Evolutionary conservation across 2,888 invertebrate genomes (phyloP).

Genomic region (Caenorhabditis sp.): DNA sequence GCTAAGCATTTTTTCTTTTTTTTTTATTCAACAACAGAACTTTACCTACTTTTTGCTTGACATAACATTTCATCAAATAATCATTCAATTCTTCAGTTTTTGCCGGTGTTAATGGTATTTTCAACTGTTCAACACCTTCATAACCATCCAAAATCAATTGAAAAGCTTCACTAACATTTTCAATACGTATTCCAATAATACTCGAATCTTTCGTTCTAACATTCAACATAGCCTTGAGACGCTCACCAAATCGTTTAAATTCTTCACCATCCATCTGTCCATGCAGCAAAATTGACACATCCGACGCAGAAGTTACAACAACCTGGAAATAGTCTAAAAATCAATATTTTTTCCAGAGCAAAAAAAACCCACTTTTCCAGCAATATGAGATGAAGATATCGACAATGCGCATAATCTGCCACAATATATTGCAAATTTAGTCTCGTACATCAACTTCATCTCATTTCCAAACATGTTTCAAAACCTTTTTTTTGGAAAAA

Average conservation of each 20-base stretch:
- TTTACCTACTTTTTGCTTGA: constrained; percentile 10
- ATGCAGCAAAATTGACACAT: constrained; percentile 22
- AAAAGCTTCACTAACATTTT: background rate
- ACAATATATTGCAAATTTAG: constrained; percentile 17
- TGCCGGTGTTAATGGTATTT: constrained; percentile 8
- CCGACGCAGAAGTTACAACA: constrained; percentile 16
- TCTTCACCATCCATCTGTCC: background rate
- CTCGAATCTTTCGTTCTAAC: constrained; percentile 12
- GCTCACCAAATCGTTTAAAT: background rate
- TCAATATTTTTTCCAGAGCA: background rate
- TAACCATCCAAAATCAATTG: background rate
- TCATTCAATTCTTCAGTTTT: constrained; percentile 8
- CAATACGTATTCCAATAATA: background rate
- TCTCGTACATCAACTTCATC: constrained; percentile 18
- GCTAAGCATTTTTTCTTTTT: background rate
- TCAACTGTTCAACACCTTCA: background rate
- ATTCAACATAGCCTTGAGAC: constrained; percentile 4
- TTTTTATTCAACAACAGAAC: background rate
- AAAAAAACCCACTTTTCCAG: background rate
- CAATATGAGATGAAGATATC: background rate
- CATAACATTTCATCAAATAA: constrained; percentile 19
- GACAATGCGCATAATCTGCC: constrained; percentile 23
- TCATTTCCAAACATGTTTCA: background rate
- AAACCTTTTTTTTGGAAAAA: background rate
- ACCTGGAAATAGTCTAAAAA: constrained; percentile 9